phyloP scores from a whole-genome alignment of 2,113 vertebrate genomes.

The Myotis davidii region DNA sequence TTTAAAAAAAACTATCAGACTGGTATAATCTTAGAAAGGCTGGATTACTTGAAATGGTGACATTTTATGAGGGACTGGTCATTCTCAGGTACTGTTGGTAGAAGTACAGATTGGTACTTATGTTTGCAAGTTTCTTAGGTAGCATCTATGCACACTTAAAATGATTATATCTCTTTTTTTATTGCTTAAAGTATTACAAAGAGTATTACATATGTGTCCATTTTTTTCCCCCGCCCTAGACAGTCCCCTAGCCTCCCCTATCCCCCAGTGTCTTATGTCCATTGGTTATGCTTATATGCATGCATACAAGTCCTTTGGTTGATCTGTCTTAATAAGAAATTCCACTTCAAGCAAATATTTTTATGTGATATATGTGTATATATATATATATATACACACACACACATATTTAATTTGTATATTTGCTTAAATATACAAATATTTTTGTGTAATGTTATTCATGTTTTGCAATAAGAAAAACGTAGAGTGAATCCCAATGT shows the following conservation, averaged over 20 bases:
- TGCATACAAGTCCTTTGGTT: too few species aligned
- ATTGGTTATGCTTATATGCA: too few species aligned
- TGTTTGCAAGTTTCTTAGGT: not conserved
- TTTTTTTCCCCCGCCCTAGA: too few species aligned
- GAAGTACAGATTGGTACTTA: not conserved
- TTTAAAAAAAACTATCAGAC: not conserved
- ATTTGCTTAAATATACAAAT: not conserved
- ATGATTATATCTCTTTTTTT: not conserved
- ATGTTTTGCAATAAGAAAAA: not conserved
- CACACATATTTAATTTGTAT: not conserved
- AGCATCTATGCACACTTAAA: not conserved
- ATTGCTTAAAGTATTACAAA: too few species aligned
- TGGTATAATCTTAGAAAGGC: not conserved
- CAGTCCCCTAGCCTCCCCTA: too few species aligned
- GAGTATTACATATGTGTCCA: too few species aligned
- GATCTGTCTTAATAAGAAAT: conserved; percentile 24
- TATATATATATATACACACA: not conserved
- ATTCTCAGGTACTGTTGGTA: not conserved
- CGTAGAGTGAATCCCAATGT: not conserved
- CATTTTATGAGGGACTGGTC: not conserved
- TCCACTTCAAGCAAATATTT: not conserved
- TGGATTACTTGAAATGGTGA: not conserved
- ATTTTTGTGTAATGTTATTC: not conserved
- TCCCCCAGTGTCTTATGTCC: too few species aligned
- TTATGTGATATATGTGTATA: not conserved